Percentiles rank a stretch among this genome's conserved stretches.
These are phyloP conservation scores for Acholoe squamosa DNA, from an alignment of 2,888 invertebrate species.

Conservation along the genomic window DNA sequence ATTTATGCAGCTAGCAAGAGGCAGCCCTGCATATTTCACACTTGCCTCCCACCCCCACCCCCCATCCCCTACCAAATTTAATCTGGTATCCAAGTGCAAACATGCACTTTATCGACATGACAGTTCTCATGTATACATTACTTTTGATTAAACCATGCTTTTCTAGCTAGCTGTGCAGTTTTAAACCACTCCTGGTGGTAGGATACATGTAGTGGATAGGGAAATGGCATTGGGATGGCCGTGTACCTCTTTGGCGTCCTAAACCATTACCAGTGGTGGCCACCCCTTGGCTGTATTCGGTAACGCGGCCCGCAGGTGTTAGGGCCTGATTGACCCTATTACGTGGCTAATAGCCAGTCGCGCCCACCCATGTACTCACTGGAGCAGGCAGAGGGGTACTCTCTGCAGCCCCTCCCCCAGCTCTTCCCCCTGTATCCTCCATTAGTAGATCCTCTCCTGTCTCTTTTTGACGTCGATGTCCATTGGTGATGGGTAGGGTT, in stretches of 20 bases:
- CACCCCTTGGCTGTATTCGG: background rate
- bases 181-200: too few relatives aligned
- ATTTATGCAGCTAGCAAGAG: too few relatives aligned
- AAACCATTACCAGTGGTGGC: background rate
- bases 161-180: too few relatives aligned
- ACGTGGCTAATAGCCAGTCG: slow-evolving; percentile 15
- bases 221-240: background rate
- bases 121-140: too few relatives aligned
- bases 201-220: too few relatives aligned
- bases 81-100: too few relatives aligned
- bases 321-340: slow-evolving; percentile 43
- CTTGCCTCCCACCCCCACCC: too few relatives aligned
- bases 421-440: background rate
- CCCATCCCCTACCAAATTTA: too few relatives aligned
- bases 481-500: background rate
- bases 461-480: background rate
- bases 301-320: slow-evolving; percentile 42
- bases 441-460: background rate
- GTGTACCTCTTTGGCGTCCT: background rate
- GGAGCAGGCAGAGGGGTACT: background rate
- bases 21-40: too few relatives aligned
- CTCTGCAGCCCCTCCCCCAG: background rate
- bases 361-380: slow-evolving; percentile 38
- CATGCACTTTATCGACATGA: too few relatives aligned
- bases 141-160: too few relatives aligned